Conservation (phyloP, 2,113 vertebrate species). For the Grallaria varia region DNA sequence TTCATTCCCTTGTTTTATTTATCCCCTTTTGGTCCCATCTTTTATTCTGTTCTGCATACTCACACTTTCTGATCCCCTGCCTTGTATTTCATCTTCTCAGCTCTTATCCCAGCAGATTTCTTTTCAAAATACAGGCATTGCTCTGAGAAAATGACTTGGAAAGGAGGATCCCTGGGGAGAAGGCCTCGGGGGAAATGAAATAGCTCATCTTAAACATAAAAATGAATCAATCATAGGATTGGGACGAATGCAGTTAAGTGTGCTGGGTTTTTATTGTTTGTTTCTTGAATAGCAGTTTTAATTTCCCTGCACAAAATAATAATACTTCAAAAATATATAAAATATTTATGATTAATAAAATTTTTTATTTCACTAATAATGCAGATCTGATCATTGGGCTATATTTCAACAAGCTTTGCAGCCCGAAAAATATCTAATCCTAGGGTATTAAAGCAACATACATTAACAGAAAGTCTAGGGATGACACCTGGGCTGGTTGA, state of each 20-base stretch:
- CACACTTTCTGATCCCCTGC: constrained; percentile 40
- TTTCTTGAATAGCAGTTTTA: not conserved
- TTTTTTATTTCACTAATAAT: constrained; percentile 13
- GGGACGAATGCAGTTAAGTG: not conserved
- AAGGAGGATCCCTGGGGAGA: constrained; percentile 30
- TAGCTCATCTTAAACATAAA: constrained; percentile 44
- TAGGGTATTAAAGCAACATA: not conserved
- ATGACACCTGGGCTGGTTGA: not conserved
- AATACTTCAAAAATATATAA: not conserved
- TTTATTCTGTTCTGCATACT: constrained; percentile 60
- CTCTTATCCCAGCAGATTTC: constrained; percentile 61
- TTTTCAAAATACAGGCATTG: constrained; percentile 51
- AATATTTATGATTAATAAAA: not conserved
- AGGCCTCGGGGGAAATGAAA: constrained; percentile 58
- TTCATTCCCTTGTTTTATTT: constrained; percentile 60
- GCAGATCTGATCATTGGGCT: not conserved
- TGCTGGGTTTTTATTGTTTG: not conserved
- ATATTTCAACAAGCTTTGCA: not conserved
- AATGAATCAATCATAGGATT: constrained; percentile 6
- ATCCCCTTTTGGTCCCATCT: constrained; percentile 46
- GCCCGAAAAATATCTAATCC: not conserved
- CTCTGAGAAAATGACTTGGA: constrained; percentile 63
- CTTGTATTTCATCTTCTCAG: constrained; percentile 70
- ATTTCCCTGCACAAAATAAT: not conserved
- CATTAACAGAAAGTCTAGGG: not conserved